Percentiles rank a stretch among this genome's conserved stretches.
Conservation (phyloP, 2,888 invertebrate species). For the Dasypolia templi region DNA sequence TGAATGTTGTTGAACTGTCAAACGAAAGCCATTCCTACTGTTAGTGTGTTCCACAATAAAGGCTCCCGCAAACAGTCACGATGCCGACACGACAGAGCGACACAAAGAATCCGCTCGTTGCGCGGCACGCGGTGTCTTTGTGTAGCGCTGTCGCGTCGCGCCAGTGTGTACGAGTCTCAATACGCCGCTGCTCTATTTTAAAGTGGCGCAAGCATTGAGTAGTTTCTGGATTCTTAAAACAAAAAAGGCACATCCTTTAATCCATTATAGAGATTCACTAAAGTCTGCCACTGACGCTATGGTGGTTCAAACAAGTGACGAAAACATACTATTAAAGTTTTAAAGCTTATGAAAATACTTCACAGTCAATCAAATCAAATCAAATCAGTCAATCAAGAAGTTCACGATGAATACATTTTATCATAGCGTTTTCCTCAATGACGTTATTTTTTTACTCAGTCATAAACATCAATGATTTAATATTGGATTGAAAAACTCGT, state of each 20-base stretch:
- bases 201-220: background rate
- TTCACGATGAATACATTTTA: constrained; percentile 46
- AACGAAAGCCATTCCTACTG: too few relatives aligned
- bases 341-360: constrained; percentile 14
- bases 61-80: too few relatives aligned
- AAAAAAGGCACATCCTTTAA: background rate
- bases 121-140: too few relatives aligned
- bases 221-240: background rate
- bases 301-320: background rate
- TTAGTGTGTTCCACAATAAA: too few relatives aligned
- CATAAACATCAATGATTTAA: constrained; percentile 31
- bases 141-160: too few relatives aligned
- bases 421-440: constrained; percentile 44
- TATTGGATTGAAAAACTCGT: constrained; percentile 45
- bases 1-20: too few relatives aligned
- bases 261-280: background rate
- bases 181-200: background rate
- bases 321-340: constrained; percentile 1
- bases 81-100: too few relatives aligned
- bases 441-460: constrained; percentile 30
- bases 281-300: background rate
- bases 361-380: constrained; percentile 34
- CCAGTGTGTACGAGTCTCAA: too few relatives aligned
- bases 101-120: too few relatives aligned
- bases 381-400: constrained; percentile 25